A percentile compares a stretch with the other conserved stretches of the same genome.
These are phyloP conservation scores for Pogonomyrmex californicus DNA, from an alignment of 1,140 invertebrate species.

Conservation along the genomic window DNA sequence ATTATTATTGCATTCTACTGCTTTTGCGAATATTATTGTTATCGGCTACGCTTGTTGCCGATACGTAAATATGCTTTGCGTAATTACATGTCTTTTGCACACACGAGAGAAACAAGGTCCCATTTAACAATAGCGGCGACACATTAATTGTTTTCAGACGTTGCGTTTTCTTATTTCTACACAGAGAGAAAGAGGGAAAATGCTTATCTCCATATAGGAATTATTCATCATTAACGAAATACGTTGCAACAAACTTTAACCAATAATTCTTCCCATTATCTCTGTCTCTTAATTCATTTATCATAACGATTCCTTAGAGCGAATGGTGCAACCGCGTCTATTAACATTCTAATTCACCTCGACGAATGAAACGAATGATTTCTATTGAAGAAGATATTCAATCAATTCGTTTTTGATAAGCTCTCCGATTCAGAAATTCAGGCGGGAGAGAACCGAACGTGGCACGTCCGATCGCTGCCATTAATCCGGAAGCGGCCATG, in stretches of 20 bases:
- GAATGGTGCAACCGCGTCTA: background rate
- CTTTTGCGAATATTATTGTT: slow-evolving; percentile 12
- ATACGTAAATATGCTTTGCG: background rate
- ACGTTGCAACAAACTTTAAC: background rate
- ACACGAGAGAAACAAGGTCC: background rate
- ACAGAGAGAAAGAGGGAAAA: background rate
- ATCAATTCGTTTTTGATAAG: slow-evolving; percentile 29
- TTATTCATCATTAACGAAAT: background rate
- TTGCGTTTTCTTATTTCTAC: slow-evolving; percentile 10
- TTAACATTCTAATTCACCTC: slow-evolving; percentile 39
- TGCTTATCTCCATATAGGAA: background rate
- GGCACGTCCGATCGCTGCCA: background rate
- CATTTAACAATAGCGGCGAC: background rate
- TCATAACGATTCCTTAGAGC: slow-evolving; percentile 31
- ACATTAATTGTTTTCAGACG: slow-evolving; percentile 26
- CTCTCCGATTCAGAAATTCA: background rate
- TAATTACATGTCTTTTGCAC: background rate
- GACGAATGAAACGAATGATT: background rate
- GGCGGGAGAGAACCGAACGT: background rate
- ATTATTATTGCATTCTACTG: slow-evolving; percentile 36
- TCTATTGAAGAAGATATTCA: background rate
- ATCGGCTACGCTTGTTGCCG: background rate
- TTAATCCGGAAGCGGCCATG: background rate
- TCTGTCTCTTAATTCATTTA: background rate
- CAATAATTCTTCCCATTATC: slow-evolving; percentile 13